Base-by-base conservation (phyloP, 2,888 invertebrate genomes). In the Hedya salicella region DNA sequence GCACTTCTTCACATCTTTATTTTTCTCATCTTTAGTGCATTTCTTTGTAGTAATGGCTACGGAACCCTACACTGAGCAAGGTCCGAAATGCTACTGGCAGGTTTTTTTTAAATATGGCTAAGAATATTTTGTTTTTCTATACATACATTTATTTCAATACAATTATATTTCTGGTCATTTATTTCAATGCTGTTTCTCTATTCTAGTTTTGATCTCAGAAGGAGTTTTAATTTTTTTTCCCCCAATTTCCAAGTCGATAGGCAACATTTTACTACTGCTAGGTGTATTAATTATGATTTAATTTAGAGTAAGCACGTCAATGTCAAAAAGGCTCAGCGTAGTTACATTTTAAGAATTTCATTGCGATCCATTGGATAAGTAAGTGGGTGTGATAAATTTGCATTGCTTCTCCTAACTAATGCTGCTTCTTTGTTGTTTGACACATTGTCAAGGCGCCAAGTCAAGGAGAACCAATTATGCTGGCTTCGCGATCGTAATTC, bases 391-490 rank as follows among this genome's bases (percentile, higher is more conserved):
- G 68, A 74, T 69, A 68, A 70, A 86, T 88, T 88, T 83, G 75
- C 84, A 87, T 85, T 80, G 83, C 82, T 72, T 75, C 83, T 81
- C 71, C 70, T 80, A 76, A 83, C 75, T 80, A 80, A 85, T 84
- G 80, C 74, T 71, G 67, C 73, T 75, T 81, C 83, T 86, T 86
- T 84, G 83, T 84, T 77, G 77, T 77, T 79, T 82, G 83, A 85
- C 82, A 80, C 85, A 85, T 81, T 89, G 86, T 85, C 88, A 89
- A 89, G 87, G 86, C 81, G 78, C 72, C 62, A 70, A 78, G 78
- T 80, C 85, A 85, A 86, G 82, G 83, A 81, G 78, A 82, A 76
- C 40, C 60, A 54, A 60, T 65, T 60, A 60, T 25, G 16, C 39
- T 49, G 21, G 21, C 8, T 14, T 46, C 25, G n/a, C 14, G 30